Conservation (phyloP, 2,888 invertebrate genomes). For the Caenorhabditis afra region DNA sequence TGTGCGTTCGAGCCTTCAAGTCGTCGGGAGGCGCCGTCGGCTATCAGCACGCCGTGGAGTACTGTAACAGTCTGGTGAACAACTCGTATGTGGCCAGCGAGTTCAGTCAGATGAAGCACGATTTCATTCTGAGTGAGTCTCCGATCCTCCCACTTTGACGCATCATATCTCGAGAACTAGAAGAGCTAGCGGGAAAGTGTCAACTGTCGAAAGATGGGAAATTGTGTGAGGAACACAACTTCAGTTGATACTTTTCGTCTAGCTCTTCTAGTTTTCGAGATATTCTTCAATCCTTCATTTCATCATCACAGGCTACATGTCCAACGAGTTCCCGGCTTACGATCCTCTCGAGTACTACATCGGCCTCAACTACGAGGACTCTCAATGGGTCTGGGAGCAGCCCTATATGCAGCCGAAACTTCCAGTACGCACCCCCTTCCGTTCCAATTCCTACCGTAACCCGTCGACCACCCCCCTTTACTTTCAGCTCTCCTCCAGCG, state of each 20-base stretch:
- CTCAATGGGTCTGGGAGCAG: conserved; percentile 40
- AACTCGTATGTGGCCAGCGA: conserved; percentile 21
- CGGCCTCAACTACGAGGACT: conserved; percentile 11
- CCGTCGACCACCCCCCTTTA: too few species aligned
- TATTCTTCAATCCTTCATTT: too few species aligned
- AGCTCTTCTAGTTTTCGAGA: too few species aligned
- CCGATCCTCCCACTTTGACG: neutral
- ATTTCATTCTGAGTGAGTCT: conserved; percentile 11
- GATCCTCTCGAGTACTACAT: conserved; percentile 23
- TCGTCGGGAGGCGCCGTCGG: conserved; percentile 17
- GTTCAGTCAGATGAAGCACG: conserved; percentile 25
- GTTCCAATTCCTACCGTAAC: conserved; percentile 5
- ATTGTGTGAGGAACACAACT: too few species aligned
- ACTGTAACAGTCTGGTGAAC: conserved; percentile 12
- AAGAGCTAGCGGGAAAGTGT: too few species aligned
- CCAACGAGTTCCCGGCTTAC: neutral
- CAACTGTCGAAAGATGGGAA: too few species aligned
- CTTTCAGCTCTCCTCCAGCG: neutral
- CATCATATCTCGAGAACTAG: too few species aligned
- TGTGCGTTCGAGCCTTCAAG: conserved; percentile 27
- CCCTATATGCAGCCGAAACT: conserved; percentile 3
- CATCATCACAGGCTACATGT: conserved; percentile 34
- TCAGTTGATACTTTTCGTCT: too few species aligned
- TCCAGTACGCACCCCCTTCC: too few species aligned
- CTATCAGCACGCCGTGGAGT: conserved; percentile 28